Percentiles rank a stretch among this genome's conserved stretches.
phyloP scores from a whole-genome alignment of 2,113 vertebrate species.

The Chaenocephalus aceratus region DNA sequence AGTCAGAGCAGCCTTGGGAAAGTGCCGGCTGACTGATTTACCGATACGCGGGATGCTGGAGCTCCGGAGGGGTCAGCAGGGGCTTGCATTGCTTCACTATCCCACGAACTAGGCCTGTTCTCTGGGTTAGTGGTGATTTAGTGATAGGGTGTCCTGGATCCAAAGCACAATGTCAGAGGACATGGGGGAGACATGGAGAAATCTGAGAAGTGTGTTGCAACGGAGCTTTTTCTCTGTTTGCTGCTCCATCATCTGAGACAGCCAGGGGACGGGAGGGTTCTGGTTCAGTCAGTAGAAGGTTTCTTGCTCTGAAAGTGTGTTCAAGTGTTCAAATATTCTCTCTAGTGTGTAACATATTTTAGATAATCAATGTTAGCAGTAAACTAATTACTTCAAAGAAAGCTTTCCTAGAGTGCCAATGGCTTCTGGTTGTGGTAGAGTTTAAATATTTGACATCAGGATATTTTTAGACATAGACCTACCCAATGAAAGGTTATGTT shows the following conservation, averaged over 20 bases:
- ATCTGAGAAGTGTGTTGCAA: constrained; percentile 69
- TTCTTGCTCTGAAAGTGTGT: background rate
- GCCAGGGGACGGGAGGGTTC: background rate
- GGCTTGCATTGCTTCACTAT: constrained; percentile 59
- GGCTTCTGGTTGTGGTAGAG: background rate
- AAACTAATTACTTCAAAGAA: background rate
- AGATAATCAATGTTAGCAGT: background rate
- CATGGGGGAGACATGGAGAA: constrained; percentile 68
- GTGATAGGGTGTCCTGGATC: constrained; percentile 57
- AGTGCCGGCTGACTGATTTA: constrained; percentile 75
- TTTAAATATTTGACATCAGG: background rate
- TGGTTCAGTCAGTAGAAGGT: background rate
- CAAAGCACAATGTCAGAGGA: constrained; percentile 59
- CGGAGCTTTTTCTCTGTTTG: constrained; percentile 55
- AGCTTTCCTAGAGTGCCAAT: background rate
- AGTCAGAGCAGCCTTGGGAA: constrained; percentile 75
- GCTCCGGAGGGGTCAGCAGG: constrained; percentile 64
- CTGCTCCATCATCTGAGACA: constrained; percentile 55
- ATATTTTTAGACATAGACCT: background rate
- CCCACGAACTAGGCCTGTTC: constrained; percentile 61
- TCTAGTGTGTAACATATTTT: background rate
- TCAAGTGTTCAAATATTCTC: background rate
- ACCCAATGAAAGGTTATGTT: too few species aligned
- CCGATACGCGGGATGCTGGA: constrained; percentile 51
- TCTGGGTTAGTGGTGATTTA: constrained; percentile 74